Conservation (phyloP, 1,140 invertebrate species). For the Lasioglossum albipes region DNA sequence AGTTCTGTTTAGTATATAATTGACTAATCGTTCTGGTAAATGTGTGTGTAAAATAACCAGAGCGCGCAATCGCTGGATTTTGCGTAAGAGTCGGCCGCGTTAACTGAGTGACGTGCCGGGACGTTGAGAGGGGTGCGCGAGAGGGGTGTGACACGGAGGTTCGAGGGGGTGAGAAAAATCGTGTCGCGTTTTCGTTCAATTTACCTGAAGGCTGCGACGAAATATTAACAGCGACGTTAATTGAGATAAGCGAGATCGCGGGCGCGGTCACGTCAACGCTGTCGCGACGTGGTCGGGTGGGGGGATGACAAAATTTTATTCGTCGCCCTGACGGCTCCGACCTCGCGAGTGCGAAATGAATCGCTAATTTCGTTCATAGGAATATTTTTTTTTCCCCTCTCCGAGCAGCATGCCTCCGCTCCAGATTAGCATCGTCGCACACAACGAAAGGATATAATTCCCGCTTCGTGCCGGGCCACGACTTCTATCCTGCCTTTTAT, state of each 20-base stretch:
- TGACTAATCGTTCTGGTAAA: too few relatives aligned
- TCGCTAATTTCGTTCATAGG: slow-evolving; percentile 10
- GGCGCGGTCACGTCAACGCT: slow-evolving; percentile 28
- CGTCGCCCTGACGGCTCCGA: neutral
- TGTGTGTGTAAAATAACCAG: too few relatives aligned
- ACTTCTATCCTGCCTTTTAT: slow-evolving; percentile 16
- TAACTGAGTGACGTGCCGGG: neutral
- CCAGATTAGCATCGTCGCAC: slow-evolving; percentile 25
- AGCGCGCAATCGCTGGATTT: neutral
- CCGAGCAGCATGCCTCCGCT: neutral
- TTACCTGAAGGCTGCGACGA: slow-evolving; percentile 19
- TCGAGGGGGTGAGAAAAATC: neutral
- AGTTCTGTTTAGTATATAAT: too few relatives aligned
- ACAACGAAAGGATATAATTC: slow-evolving; percentile 23
- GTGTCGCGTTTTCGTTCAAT: slow-evolving; percentile 28
- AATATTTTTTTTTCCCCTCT: neutral
- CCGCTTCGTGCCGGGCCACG: slow-evolving; percentile 2
- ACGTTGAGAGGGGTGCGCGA: neutral
- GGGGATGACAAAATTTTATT: slow-evolving; percentile 41
- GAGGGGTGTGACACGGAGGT: too few relatives aligned
- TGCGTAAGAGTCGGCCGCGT: neutral
- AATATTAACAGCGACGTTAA: slow-evolving; percentile 53
- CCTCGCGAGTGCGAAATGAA: slow-evolving; percentile 12
- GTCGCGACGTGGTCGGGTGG: neutral
- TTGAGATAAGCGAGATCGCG: slow-evolving; percentile 43